These are phyloP conservation scores for Nesogale talazaci DNA, from an alignment of 2,113 vertebrate species.

Conservation along the genomic window DNA sequence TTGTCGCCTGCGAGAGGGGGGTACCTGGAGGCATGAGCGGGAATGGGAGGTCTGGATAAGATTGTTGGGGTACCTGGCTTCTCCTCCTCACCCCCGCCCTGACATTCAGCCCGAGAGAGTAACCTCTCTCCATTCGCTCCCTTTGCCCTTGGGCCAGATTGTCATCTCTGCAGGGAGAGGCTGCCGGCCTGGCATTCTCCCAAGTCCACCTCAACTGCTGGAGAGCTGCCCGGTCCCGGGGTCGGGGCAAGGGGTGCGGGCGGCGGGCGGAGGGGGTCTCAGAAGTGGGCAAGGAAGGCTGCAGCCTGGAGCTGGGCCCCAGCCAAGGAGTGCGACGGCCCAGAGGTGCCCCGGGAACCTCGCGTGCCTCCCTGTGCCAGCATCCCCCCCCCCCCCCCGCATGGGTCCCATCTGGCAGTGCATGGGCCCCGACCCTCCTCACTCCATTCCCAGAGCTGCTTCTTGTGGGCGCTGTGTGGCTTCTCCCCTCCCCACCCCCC, in stretches of 20 bases:
- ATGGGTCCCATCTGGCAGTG: conserved; percentile 34
- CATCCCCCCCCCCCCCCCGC: conserved; percentile 43
- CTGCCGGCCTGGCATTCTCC: background rate
- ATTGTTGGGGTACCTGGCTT: background rate
- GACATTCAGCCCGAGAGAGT: background rate
- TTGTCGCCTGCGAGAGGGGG: background rate
- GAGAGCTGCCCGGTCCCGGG: background rate
- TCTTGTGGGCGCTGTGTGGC: background rate
- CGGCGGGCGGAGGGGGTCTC: background rate
- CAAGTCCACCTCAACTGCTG: background rate
- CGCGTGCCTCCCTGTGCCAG: background rate
- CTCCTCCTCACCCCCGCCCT: background rate
- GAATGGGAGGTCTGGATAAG: background rate
- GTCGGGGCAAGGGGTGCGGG: no score
- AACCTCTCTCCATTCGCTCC: background rate
- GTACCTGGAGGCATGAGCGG: background rate
- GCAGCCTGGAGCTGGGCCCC: background rate
- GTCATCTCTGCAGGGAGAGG: background rate
- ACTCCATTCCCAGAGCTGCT: background rate
- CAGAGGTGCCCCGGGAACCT: background rate
- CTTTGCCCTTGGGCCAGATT: background rate
- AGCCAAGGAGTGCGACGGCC: background rate
- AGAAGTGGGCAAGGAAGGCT: background rate
- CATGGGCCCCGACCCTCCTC: conserved; percentile 41
- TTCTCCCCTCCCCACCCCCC: background rate